Conservation (phyloP, 2,113 vertebrate species). For the Zingel zingel region DNA sequence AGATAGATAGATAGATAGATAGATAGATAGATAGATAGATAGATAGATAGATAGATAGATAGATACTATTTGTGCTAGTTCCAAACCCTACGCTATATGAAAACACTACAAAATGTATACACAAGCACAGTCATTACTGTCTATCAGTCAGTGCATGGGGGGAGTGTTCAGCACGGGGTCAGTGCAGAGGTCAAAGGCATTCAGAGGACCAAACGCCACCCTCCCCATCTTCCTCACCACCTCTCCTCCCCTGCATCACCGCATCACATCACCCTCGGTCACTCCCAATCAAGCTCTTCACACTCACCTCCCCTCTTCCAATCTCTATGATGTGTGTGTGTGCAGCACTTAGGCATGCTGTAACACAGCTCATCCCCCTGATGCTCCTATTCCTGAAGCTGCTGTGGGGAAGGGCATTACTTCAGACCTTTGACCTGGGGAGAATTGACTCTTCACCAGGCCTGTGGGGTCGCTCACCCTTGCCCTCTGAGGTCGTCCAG, state of each 20-base stretch:
- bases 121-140: slow-evolving; percentile 67
- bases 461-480: slow-evolving; percentile 77
- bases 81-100: slow-evolving; percentile 11
- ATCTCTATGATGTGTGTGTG: slow-evolving; percentile 27
- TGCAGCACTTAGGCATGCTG: slow-evolving; percentile 49
- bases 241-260: slow-evolving; percentile 42
- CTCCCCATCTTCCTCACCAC: slow-evolving; percentile 40
- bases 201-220: slow-evolving; percentile 72
- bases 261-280: slow-evolving; percentile 54
- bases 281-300: slow-evolving; percentile 70
- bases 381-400: slow-evolving; percentile 52
- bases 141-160: slow-evolving; percentile 53
- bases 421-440: slow-evolving; percentile 73
- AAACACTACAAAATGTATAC: slow-evolving; percentile 39
- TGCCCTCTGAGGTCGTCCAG: slow-evolving; percentile 71
- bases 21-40: slow-evolving; percentile 18
- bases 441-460: slow-evolving; percentile 84
- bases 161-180: slow-evolving; percentile 66
- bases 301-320: slow-evolving; percentile 49
- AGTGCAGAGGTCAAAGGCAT: slow-evolving; percentile 81
- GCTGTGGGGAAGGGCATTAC: slow-evolving; percentile 56
- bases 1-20: slow-evolving; percentile 19
- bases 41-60: slow-evolving; percentile 14
- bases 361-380: slow-evolving; percentile 59
- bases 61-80: background rate